phyloP scores from a whole-genome alignment of 2,797 vertebrate genomes.

The Sternarchorhynchus goeldii region DNA sequence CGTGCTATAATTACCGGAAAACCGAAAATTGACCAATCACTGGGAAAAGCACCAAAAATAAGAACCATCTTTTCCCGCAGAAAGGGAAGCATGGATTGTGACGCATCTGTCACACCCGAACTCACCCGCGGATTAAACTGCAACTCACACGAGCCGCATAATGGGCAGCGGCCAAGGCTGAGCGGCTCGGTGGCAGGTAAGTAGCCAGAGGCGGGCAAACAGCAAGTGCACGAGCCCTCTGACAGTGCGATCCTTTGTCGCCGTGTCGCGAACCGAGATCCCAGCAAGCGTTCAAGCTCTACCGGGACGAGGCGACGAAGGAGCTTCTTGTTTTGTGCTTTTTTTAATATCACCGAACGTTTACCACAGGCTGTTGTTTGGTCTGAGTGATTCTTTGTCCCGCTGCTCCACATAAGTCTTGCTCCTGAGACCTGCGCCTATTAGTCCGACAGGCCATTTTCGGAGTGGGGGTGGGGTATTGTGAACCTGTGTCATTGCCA shows the following conservation, averaged over 20 bases:
- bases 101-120: constrained; percentile 70
- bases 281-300: constrained; percentile 8
- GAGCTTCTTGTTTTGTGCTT: background rate
- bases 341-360: background rate
- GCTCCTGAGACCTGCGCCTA: background rate
- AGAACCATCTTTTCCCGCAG: background rate
- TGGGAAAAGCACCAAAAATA: background rate
- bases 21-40: background rate
- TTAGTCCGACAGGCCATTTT: background rate
- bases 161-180: background rate
- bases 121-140: constrained; percentile 73
- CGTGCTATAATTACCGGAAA: no score
- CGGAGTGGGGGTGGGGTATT: constrained; percentile 1
- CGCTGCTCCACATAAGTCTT: constrained; percentile 1
- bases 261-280: constrained; percentile 14
- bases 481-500: constrained; percentile 5
- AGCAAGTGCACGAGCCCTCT: constrained; percentile 7
- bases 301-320: background rate
- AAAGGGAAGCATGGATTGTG: constrained; percentile 52
- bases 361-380: background rate
- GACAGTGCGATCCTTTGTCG: background rate
- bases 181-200: constrained; percentile 27
- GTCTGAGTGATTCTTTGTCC: constrained; percentile 8
- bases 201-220: constrained; percentile 8
- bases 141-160: constrained; percentile 64